Conservation (phyloP, 1,140 invertebrate species). For the Danaus melanippus region DNA sequence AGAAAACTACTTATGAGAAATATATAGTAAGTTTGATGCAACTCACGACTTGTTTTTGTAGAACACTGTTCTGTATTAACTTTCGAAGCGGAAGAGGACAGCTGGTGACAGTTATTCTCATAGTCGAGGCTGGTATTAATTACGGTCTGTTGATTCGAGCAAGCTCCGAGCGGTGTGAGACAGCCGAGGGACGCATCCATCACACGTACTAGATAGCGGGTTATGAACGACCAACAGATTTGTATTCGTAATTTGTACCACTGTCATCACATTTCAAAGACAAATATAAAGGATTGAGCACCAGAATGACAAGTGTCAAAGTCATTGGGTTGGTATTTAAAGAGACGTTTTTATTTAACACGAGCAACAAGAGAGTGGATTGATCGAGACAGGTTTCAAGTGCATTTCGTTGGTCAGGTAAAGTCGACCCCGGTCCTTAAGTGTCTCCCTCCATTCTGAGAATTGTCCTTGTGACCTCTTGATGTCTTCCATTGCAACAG, state of each 20-base stretch:
- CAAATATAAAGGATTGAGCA: conserved; percentile 70
- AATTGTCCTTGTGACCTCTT: conserved; percentile 57
- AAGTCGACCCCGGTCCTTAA: conserved; percentile 46
- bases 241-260: conserved; percentile 70
- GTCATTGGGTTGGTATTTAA: conserved; percentile 66
- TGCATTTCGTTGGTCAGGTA: conserved; percentile 55
- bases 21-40: conserved; percentile 1
- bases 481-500: conserved; percentile 44
- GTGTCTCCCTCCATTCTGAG: conserved; percentile 53
- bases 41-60: conserved; percentile 28
- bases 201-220: conserved; percentile 56
- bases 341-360: conserved; percentile 68
- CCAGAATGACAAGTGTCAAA: conserved; percentile 68
- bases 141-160: conserved; percentile 56
- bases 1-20: conserved; percentile 19
- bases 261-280: conserved; percentile 72
- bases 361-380: conserved; percentile 67
- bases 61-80: conserved; percentile 42
- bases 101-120: conserved; percentile 57
- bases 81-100: conserved; percentile 49
- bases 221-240: conserved; percentile 67
- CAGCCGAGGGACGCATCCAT: conserved; percentile 49
- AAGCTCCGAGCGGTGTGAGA: conserved; percentile 21
- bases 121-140: conserved; percentile 53
- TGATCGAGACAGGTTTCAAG: conserved; percentile 70